A percentile compares a stretch with the other conserved stretches of the same genome.
phyloP scores from a whole-genome alignment of 2,888 invertebrate genomes.

The Eupithecia exiguata region DNA sequence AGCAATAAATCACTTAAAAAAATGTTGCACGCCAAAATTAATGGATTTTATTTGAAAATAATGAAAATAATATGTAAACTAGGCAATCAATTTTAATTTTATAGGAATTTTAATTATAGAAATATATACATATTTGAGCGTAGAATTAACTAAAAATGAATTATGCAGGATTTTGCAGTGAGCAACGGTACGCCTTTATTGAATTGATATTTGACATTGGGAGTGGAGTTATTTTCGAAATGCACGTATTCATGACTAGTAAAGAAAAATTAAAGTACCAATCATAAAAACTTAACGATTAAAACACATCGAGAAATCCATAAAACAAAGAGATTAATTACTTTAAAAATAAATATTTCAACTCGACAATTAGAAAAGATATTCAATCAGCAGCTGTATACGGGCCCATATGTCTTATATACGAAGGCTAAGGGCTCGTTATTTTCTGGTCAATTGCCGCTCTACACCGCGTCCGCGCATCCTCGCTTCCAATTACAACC shows the following conservation, averaged over 20 bases:
- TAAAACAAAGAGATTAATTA: slow-evolving; percentile 16
- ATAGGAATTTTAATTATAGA: slow-evolving; percentile 4
- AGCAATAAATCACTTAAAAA: slow-evolving; percentile 22
- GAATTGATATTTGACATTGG: not conserved
- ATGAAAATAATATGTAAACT: slow-evolving; percentile 23
- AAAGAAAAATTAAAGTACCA: not conserved
- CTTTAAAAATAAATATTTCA: slow-evolving; percentile 29
- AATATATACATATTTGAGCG: not conserved
- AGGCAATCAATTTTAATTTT: slow-evolving; percentile 24
- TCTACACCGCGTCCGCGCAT: slow-evolving; percentile 81
- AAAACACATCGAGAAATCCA: not conserved
- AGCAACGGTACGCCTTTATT: not conserved
- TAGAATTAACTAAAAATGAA: not conserved
- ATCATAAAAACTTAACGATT: not conserved
- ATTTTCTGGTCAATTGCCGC: slow-evolving; percentile 84
- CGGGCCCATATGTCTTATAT: slow-evolving; percentile 67
- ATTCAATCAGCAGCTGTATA: slow-evolving; percentile 73
- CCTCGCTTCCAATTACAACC: slow-evolving; percentile 82
- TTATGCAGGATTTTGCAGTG: not conserved
- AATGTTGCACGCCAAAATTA: slow-evolving; percentile 24
- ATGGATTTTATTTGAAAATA: slow-evolving; percentile 25
- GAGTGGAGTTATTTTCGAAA: not conserved
- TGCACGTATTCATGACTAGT: not conserved
- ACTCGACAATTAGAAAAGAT: slow-evolving; percentile 54
- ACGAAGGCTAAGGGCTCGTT: slow-evolving; percentile 74